Base-by-base conservation (phyloP, 2,888 invertebrate genomes). In the Miltochrista miniata region DNA sequence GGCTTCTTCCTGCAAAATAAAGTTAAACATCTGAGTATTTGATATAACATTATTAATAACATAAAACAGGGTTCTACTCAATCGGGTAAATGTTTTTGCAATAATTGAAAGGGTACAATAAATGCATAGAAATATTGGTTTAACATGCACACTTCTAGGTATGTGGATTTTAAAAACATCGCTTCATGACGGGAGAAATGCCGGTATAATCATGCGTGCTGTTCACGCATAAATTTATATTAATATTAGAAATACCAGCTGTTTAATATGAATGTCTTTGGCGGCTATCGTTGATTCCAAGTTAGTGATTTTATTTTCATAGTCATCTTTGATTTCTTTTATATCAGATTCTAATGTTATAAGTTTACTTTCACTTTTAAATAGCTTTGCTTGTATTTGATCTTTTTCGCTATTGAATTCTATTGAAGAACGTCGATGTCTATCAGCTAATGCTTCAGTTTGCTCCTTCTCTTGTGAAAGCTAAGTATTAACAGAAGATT, bases 221-320 rank as follows among this genome's bases (percentile, higher is more conserved):
- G 35, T 29, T 45, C 35, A n/a, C n/a, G n/a, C n/a, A 33, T 24
- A 24, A 44, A 29, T 24, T 24, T 24, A 24, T 24, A 5, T 24
- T 24, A 24, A 2, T 31, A 30, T 48, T 45, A 50, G 13, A 68
- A 70, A 66, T 93, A 94, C 94, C 92, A 94, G 85, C 84, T 93
- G 93, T 68, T 93, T 93, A 61, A 94, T 93, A 76, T 93, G 91
- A 70, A 87, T 88, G 64, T 93, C 93, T 89, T 94, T 94, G 34
- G 92, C 91, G 50, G 92, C 87, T 75, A 94, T 85, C 51, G 90
- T 92, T 52, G 90, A 93, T 81, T 93, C 94, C 82, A 90, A 92
- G 59, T 86, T 92, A 73, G 92, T 93, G 63, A 92, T 92, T 87
- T 93, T 95, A 58, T 85, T 88, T 64, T 94, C 93, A 58, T 93